Percentiles rank a stretch among this genome's conserved stretches.
These are phyloP conservation scores for Aspiorhynchus laticeps DNA, from an alignment of 2,113 vertebrate species.

Conservation along the genomic window DNA sequence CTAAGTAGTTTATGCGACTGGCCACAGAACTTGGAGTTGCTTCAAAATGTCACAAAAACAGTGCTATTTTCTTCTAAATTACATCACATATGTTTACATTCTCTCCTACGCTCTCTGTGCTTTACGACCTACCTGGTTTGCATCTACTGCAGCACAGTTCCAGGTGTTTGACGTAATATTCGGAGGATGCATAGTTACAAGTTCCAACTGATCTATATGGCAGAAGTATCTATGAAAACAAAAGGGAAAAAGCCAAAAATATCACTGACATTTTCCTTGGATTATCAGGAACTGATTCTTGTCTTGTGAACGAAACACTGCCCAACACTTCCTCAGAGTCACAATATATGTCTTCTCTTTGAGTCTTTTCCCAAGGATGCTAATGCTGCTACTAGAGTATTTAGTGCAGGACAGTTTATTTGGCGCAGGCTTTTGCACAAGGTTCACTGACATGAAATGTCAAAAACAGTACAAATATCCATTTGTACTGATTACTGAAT, in stretches of 20 bases:
- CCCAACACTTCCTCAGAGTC: background rate
- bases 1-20: no score
- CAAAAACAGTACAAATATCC: background rate
- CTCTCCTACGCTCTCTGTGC: background rate
- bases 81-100: background rate
- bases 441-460: background rate
- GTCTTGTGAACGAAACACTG: background rate
- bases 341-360: background rate
- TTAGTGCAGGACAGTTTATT: background rate
- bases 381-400: background rate
- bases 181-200: conserved; percentile 44
- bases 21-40: background rate
- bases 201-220: conserved; percentile 51
- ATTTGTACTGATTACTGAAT: no score
- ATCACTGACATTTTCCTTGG: background rate
- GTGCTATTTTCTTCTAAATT: background rate
- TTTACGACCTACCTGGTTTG: conserved; percentile 63
- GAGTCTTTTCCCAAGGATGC: background rate
- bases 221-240: conserved; percentile 56
- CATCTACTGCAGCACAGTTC: conserved; percentile 73
- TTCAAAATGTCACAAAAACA: background rate
- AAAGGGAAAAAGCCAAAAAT: conserved; percentile 28
- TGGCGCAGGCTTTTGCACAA: background rate
- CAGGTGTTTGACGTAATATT: background rate
- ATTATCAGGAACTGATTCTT: conserved; percentile 42